A percentile compares a stretch with the other conserved stretches of the same genome.
Conservation (phyloP, 2,797 vertebrate genomes). For the Neosilurus hyrtlii region DNA sequence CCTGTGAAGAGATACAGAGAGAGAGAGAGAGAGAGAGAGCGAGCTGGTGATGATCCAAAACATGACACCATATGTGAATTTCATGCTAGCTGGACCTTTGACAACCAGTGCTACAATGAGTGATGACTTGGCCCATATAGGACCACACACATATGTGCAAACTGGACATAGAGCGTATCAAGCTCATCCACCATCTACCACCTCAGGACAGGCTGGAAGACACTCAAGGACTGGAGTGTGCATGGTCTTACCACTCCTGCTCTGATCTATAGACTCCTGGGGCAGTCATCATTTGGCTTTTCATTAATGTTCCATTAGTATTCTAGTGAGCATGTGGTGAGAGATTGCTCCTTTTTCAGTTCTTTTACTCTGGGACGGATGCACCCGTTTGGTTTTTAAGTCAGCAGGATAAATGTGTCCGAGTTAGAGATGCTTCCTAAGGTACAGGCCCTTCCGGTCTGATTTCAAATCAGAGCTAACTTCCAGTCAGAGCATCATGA, state of each 20-base stretch:
- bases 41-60: slow-evolving; percentile 26
- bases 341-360: slow-evolving; percentile 16
- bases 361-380: slow-evolving; percentile 22
- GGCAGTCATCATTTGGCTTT: slow-evolving; percentile 38
- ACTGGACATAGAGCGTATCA: slow-evolving; percentile 29
- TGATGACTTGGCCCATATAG: slow-evolving; percentile 25
- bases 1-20: not conserved
- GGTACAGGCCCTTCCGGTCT: slow-evolving; percentile 40
- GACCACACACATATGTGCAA: slow-evolving; percentile 50
- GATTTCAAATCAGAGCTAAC: slow-evolving; percentile 54
- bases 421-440: slow-evolving; percentile 51
- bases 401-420: slow-evolving; percentile 47
- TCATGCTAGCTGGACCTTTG: slow-evolving; percentile 41
- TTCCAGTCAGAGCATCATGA: slow-evolving; percentile 49
- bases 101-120: slow-evolving; percentile 23
- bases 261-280: slow-evolving; percentile 34
- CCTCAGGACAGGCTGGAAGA: slow-evolving; percentile 42
- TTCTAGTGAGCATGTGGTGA: slow-evolving; percentile 39
- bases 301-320: slow-evolving; percentile 50
- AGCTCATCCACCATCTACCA: slow-evolving; percentile 45
- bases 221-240: slow-evolving; percentile 35
- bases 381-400: slow-evolving; percentile 8
- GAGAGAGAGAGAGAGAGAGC: slow-evolving; percentile 1
- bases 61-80: slow-evolving; percentile 35
- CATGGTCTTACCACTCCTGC: slow-evolving; percentile 25